A percentile compares a stretch with the other conserved stretches of the same genome.
Evolutionary conservation across 2,888 invertebrate species (phyloP).

Genomic region (Aquatica leii): DNA sequence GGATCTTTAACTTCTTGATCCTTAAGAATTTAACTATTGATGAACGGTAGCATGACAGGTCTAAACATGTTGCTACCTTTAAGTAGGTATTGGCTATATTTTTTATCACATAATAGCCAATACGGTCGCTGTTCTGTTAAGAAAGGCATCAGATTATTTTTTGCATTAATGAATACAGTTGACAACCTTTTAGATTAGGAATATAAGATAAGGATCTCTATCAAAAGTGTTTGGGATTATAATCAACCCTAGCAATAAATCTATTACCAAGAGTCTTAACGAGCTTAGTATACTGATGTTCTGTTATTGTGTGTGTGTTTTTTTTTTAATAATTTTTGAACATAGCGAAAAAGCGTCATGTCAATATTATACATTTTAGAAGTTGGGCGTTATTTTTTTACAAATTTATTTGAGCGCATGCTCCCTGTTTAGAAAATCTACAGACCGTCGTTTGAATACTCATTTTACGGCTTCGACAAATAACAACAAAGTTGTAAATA

Average conservation of each 20-base stretch:
- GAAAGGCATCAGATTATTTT: too few species aligned
- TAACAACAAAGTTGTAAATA: too few species aligned
- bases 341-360: too few species aligned
- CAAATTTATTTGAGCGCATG: too few species aligned
- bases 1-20: too few species aligned
- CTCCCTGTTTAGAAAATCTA: too few species aligned
- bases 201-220: slow-evolving; percentile 20
- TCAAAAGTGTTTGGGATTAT: slow-evolving; percentile 36
- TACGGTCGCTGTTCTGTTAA: slow-evolving; percentile 40
- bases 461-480: too few species aligned
- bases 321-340: too few species aligned
- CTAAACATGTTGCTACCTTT: slow-evolving; percentile 21
- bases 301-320: slow-evolving; percentile 21
- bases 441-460: too few species aligned
- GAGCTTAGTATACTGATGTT: slow-evolving; percentile 12
- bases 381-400: too few species aligned
- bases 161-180: slow-evolving; percentile 2
- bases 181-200: neutral
- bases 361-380: too few species aligned
- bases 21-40: too few species aligned
- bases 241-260: slow-evolving; percentile 38
- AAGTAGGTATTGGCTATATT: slow-evolving; percentile 1
- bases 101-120: slow-evolving; percentile 37
- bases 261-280: slow-evolving; percentile 32
- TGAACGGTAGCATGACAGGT: slow-evolving; percentile 31